phyloP scores from a whole-genome alignment of 2,888 invertebrate species.

The Brachynemurus nebulosus region DNA sequence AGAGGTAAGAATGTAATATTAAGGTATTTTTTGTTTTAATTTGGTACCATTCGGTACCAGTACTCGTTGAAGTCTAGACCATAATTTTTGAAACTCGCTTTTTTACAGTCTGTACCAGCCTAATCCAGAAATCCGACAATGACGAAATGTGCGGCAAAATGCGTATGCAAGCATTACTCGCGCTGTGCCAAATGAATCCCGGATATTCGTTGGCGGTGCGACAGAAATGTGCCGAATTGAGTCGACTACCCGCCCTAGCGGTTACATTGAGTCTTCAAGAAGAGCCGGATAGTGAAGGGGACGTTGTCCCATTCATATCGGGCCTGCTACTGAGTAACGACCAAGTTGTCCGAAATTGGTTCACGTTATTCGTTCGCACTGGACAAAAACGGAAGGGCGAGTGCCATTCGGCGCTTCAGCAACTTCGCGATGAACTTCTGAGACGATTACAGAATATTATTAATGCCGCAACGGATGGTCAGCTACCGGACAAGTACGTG shows the following conservation, averaged over 20 bases:
- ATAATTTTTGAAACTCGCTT: conserved; percentile 7
- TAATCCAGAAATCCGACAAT: conserved; percentile 78
- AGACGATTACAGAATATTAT: conserved; percentile 52
- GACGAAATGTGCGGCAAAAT: conserved; percentile 77
- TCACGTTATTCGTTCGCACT: conserved; percentile 78
- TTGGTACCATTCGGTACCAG: too few relatives aligned
- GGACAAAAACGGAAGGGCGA: conserved; percentile 76
- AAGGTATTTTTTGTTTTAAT: too few relatives aligned
- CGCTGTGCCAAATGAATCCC: conserved; percentile 82
- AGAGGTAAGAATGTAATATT: too few relatives aligned
- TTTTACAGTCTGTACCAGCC: conserved; percentile 58
- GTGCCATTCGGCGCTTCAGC: conserved; percentile 51
- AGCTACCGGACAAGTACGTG: conserved; percentile 47
- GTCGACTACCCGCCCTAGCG: conserved; percentile 80
- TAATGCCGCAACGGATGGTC: conserved; percentile 43
- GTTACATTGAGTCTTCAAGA: conserved; percentile 63
- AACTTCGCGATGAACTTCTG: conserved; percentile 62
- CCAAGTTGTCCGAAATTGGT: conserved; percentile 79
- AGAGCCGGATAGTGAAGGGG: conserved; percentile 29
- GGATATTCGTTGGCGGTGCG: conserved; percentile 71
- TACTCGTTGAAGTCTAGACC: background rate
- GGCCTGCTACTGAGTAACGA: conserved; percentile 74
- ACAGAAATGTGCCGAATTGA: conserved; percentile 76
- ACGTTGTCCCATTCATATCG: conserved; percentile 51
- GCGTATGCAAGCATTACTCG: conserved; percentile 58